A percentile compares a stretch with the other conserved stretches of the same genome.
Evolutionary conservation across 2,113 vertebrate genomes (phyloP).

Genomic region (Origma solitaria): DNA sequence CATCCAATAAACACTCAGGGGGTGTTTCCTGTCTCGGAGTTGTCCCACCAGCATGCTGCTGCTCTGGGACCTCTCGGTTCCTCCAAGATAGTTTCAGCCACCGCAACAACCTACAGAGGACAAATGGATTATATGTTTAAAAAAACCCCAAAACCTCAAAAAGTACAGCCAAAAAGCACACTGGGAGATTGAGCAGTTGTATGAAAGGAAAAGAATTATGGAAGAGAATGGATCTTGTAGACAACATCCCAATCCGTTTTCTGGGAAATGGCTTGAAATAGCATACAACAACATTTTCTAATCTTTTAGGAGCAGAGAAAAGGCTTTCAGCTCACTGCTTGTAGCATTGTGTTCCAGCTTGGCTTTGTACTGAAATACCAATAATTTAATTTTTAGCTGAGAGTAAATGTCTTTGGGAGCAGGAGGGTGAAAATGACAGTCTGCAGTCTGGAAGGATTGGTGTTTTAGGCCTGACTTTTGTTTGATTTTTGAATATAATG

Average conservation of each 20-base stretch:
- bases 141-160: not conserved
- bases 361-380: not conserved
- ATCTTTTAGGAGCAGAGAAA: not conserved
- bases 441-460: not conserved
- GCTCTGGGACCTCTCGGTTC: too few relatives aligned
- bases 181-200: not conserved
- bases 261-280: not conserved
- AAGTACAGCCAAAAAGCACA: not conserved
- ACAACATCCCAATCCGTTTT: fast-evolving
- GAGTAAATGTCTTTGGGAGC: not conserved
- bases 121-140: not conserved
- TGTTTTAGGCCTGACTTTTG: not conserved
- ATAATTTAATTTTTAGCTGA: not conserved
- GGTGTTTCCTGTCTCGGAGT: too few relatives aligned
- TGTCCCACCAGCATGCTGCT: too few relatives aligned
- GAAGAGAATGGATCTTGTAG: not conserved
- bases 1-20: too few relatives aligned
- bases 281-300: not conserved
- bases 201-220: not conserved
- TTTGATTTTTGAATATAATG: not conserved
- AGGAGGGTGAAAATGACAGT: not conserved
- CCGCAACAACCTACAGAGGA: too few relatives aligned
- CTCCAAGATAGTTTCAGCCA: too few relatives aligned
- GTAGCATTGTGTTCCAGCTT: not conserved
- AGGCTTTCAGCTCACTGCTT: not conserved